Evolutionary conservation across 2,113 vertebrate genomes (phyloP).

Genomic region (Petaurus breviceps): DNA sequence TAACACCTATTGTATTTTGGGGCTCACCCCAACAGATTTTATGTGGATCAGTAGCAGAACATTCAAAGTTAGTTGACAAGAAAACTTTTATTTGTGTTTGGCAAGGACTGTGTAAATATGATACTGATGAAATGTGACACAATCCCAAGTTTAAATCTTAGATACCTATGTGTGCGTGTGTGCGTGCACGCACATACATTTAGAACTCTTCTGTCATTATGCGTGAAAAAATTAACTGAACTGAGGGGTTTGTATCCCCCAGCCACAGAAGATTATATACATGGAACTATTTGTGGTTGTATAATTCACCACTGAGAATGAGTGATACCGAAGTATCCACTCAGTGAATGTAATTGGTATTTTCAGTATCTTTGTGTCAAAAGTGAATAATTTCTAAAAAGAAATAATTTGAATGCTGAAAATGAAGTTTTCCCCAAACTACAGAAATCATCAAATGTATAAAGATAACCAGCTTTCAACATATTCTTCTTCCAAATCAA

Average conservation of each 20-base stretch:
- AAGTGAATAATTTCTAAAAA: not conserved
- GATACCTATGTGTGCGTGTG: conserved; percentile 48
- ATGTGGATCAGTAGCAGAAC: conserved; percentile 77
- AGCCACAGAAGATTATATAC: conserved; percentile 52
- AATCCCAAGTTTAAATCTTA: conserved; percentile 78
- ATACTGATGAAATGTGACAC: conserved; percentile 81
- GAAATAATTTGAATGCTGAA: not conserved
- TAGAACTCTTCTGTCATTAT: conserved; percentile 46
- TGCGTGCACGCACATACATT: not conserved
- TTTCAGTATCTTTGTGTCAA: conserved; percentile 6
- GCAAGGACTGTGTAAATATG: conserved; percentile 77
- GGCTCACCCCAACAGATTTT: conserved; percentile 72
- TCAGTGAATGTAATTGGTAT: not conserved
- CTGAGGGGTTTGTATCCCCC: not conserved
- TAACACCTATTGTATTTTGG: conserved; percentile 70
- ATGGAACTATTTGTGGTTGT: conserved; percentile 44
- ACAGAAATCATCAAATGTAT: not conserved
- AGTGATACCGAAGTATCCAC: conserved; percentile 43
- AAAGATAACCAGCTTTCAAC: not conserved
- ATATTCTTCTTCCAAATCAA: not conserved
- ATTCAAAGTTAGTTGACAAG: conserved; percentile 79
- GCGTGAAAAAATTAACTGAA: conserved; percentile 61
- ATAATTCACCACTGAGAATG: conserved; percentile 52
- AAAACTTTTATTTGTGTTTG: conserved; percentile 81
- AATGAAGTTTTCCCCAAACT: not conserved